phyloP scores from a whole-genome alignment of 2,888 invertebrate genomes.

The Acrobasis repandana region DNA sequence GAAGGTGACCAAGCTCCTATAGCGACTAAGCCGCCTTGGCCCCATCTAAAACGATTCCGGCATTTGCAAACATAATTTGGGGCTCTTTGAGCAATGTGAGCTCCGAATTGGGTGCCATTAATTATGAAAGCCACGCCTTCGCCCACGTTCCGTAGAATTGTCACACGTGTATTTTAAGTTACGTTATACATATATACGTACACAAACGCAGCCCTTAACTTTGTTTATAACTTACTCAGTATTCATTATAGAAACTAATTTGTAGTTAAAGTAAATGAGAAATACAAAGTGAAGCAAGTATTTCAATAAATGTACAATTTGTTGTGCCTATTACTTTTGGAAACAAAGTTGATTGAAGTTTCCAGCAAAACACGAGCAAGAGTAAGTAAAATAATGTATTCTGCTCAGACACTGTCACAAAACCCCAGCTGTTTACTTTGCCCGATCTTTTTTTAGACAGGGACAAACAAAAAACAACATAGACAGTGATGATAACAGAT shows the following conservation, averaged over 20 bases:
- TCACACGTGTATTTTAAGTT: constrained; percentile 8
- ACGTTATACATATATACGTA: not conserved
- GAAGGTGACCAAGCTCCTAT: constrained; percentile 54
- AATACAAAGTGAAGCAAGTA: not conserved
- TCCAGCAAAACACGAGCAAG: not conserved
- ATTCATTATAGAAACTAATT: not conserved
- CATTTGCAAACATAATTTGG: constrained; percentile 34
- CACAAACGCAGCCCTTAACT: not conserved
- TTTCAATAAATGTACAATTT: not conserved
- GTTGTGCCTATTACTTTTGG: not conserved
- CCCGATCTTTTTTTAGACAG: not conserved
- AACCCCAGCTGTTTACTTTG: not conserved
- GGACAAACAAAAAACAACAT: not conserved
- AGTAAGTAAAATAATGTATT: not conserved
- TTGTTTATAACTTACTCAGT: not conserved
- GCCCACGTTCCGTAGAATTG: constrained; percentile 1
- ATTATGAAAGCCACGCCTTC: constrained; percentile 13
- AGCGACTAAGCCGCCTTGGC: constrained; percentile 36
- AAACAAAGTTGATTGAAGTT: not conserved
- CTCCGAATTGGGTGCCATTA: constrained; percentile 16
- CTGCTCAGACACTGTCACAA: no score
- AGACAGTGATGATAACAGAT: not conserved
- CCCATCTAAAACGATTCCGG: constrained; percentile 34
- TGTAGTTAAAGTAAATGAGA: not conserved
- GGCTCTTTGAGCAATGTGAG: constrained; percentile 18